phyloP scores from a whole-genome alignment of 2,888 invertebrate genomes.

The Pseudococcus jackbeardsleyi region DNA sequence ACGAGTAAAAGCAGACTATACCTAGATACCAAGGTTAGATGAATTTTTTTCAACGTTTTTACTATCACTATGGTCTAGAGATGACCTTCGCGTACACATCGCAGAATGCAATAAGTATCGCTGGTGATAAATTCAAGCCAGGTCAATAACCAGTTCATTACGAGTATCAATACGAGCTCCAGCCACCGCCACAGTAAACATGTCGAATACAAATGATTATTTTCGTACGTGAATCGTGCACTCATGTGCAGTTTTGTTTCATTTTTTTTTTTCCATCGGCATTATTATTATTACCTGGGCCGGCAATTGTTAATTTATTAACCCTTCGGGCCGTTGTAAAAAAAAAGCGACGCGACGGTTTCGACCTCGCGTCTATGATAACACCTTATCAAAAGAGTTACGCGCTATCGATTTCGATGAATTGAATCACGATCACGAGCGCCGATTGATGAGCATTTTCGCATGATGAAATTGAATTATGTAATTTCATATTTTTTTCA shows the following conservation, averaged over 20 bases:
- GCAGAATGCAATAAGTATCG: conserved; percentile 8
- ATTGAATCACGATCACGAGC: neutral
- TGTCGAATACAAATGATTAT: conserved; percentile 1
- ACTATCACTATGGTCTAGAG: neutral
- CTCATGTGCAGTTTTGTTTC: neutral
- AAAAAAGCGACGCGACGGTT: neutral
- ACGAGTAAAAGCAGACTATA: neutral
- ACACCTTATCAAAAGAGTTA: neutral
- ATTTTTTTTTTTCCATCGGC: neutral
- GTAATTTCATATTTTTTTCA: neutral
- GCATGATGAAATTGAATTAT: neutral
- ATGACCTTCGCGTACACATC: conserved; percentile 16
- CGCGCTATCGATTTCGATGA: neutral
- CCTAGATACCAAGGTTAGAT: neutral
- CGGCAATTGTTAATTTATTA: neutral
- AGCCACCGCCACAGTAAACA: neutral
- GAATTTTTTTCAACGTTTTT: neutral
- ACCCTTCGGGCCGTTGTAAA: neutral
- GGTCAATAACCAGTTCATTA: conserved; percentile 50
- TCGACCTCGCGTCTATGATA: conserved; percentile 1
- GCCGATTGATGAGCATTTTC: neutral
- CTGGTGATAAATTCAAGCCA: neutral
- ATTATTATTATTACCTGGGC: neutral
- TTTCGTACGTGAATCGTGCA: neutral
- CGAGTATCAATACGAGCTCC: neutral